These are phyloP conservation scores for Drosophila silvestris DNA, from an alignment of 2,888 invertebrate genomes.

Conservation along the genomic window DNA sequence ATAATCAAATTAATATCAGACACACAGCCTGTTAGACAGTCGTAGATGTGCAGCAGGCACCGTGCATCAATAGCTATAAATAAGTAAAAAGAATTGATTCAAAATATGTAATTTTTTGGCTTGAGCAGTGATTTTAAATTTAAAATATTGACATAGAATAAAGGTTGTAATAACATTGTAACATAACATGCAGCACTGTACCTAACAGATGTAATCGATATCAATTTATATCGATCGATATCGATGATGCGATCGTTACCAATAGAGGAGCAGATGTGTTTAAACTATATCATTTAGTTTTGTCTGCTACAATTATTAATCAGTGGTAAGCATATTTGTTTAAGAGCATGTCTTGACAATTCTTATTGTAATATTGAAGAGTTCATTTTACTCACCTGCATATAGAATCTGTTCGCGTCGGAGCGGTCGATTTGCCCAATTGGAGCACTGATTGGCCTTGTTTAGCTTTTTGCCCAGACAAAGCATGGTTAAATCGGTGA, in stretches of 20 bases:
- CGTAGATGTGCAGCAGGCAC: slow-evolving; percentile 93
- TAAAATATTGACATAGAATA: background rate
- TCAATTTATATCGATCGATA: background rate
- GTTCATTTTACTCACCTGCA: slow-evolving; percentile 86
- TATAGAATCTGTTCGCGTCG: slow-evolving; percentile 91
- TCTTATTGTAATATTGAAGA: background rate
- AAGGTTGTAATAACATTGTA: background rate
- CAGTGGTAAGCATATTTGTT: background rate
- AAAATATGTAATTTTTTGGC: background rate
- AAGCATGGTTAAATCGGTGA: slow-evolving; percentile 90
- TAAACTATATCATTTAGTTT: background rate
- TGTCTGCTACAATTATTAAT: background rate
- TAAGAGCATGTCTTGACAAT: background rate
- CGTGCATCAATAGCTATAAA: slow-evolving; percentile 92
- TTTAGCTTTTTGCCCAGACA: slow-evolving; percentile 92
- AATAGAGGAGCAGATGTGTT: background rate
- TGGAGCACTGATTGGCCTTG: slow-evolving; percentile 96
- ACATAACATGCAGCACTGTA: background rate
- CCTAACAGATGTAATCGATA: background rate
- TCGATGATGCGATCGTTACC: background rate
- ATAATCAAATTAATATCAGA: slow-evolving; percentile 79
- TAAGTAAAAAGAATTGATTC: background rate
- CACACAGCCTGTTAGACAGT: slow-evolving; percentile 86
- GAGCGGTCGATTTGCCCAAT: slow-evolving; percentile 95
- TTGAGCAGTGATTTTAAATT: background rate